Conservation (phyloP, 2,888 invertebrate genomes). For the Formica aserva region DNA sequence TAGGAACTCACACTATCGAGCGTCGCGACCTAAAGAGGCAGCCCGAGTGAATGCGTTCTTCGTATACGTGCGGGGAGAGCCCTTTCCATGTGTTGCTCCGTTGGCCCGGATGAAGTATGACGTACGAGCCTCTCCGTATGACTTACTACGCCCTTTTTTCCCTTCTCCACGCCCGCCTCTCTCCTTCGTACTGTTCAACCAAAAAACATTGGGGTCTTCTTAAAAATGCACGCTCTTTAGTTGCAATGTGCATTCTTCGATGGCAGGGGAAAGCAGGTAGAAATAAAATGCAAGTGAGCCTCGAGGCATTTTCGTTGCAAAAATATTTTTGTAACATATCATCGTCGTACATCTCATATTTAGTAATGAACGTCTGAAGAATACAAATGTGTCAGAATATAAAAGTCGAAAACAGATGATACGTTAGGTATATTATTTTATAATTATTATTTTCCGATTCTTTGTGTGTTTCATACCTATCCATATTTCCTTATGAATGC, state of each 20-base stretch:
- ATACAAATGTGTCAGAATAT: background rate
- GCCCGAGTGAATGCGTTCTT: constrained; percentile 80
- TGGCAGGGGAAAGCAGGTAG: constrained; percentile 5
- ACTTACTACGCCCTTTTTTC: constrained; percentile 85
- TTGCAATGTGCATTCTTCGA: constrained; percentile 33
- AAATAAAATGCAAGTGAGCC: background rate
- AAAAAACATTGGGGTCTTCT: constrained; percentile 80
- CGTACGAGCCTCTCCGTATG: constrained; percentile 84
- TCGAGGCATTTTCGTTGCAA: too few relatives aligned
- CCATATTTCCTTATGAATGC: too few relatives aligned
- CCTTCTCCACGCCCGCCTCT: constrained; percentile 83
- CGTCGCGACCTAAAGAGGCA: constrained; percentile 81
- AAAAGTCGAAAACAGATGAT: background rate
- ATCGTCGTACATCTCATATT: background rate
- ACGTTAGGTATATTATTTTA: background rate
- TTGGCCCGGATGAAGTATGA: constrained; percentile 84
- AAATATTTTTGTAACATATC: background rate
- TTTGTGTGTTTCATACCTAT: background rate
- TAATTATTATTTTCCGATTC: background rate
- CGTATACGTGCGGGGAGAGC: constrained; percentile 73
- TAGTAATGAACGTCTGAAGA: background rate
- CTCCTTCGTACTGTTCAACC: constrained; percentile 79
- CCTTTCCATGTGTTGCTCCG: constrained; percentile 82
- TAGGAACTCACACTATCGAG: constrained; percentile 68
- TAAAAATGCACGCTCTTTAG: constrained; percentile 57